phyloP scores from a whole-genome alignment of 1,140 invertebrate genomes.

The Sminthurides bifidus region DNA sequence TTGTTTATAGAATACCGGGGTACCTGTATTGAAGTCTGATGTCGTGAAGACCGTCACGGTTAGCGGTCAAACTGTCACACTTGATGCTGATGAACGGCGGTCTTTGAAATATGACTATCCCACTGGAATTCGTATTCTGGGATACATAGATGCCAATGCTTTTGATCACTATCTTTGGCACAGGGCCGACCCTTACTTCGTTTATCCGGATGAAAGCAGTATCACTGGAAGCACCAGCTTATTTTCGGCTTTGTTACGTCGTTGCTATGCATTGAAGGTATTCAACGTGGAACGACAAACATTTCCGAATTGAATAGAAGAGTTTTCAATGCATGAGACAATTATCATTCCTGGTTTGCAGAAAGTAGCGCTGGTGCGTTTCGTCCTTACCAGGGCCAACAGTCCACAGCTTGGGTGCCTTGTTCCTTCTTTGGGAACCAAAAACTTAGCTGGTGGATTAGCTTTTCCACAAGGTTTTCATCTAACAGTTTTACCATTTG shows the following conservation, averaged over 20 bases:
- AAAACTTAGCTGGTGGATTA: neutral
- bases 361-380: constrained; percentile 20
- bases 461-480: constrained; percentile 26
- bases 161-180: constrained; percentile 9
- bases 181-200: constrained; percentile 10
- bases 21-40: constrained; percentile 21
- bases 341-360: neutral
- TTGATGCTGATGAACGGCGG: constrained; percentile 12
- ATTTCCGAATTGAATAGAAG: neutral
- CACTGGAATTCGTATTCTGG: constrained; percentile 14
- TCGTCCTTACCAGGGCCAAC: constrained; percentile 17
- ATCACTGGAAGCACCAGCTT: constrained; percentile 22
- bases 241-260: constrained; percentile 13
- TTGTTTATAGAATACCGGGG: constrained; percentile 13
- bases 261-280: constrained; percentile 24
- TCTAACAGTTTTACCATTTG: constrained; percentile 14
- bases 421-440: constrained; percentile 7
- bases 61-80: constrained; percentile 10
- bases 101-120: constrained; percentile 11
- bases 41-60: constrained; percentile 8
- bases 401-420: constrained; percentile 19
- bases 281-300: neutral
- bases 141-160: constrained; percentile 12
- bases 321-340: neutral
- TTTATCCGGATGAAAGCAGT: constrained; percentile 26